Conservation (phyloP, 2,113 vertebrate genomes). For the Calidris pugnax region DNA sequence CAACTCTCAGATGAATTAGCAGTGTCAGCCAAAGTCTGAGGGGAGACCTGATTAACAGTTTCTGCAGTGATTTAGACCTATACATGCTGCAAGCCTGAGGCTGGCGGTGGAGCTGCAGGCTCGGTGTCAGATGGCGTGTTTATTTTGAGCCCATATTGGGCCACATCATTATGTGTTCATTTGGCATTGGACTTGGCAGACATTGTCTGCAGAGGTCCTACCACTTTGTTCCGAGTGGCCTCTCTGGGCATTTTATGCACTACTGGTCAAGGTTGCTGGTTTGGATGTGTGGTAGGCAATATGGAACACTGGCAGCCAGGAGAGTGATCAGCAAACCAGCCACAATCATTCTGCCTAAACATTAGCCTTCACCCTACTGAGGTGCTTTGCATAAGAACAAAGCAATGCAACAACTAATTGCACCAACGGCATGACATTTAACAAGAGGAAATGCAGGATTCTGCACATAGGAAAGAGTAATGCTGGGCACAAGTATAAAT, state of each 20-base stretch:
- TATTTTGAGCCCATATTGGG: neutral
- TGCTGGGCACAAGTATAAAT: accelerated
- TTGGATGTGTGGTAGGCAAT: accelerated
- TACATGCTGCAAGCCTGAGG: neutral
- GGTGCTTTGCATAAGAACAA: neutral
- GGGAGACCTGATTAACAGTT: neutral
- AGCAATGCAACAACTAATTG: neutral
- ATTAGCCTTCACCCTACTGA: neutral
- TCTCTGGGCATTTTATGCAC: neutral
- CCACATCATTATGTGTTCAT: neutral
- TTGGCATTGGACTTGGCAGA: neutral
- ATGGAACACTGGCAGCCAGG: neutral
- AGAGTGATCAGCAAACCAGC: neutral
- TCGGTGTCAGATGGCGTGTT: neutral
- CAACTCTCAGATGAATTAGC: neutral
- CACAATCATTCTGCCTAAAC: neutral
- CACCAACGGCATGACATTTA: neutral
- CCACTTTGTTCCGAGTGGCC: neutral
- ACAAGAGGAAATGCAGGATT: neutral
- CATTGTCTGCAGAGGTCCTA: neutral
- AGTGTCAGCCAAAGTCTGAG: neutral
- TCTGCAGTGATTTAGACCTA: neutral
- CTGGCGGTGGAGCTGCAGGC: neutral
- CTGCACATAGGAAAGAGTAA: neutral
- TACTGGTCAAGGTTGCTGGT: neutral